phyloP scores from a whole-genome alignment of 2,888 invertebrate species.

The Nowickia ferox region DNA sequence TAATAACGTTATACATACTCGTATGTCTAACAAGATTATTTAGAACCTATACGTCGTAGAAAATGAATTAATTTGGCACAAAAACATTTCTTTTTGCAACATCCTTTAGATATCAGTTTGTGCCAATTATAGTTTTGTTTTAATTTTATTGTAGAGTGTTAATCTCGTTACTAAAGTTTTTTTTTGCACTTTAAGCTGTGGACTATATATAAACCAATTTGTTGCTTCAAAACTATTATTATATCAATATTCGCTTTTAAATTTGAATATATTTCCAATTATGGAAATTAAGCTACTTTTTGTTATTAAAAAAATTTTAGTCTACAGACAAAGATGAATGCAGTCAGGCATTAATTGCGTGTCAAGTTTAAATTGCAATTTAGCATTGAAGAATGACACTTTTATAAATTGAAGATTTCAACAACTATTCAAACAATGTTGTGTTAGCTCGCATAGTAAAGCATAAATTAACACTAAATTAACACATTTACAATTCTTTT shows the following conservation, averaged over 20 bases:
- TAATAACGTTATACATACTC: too few relatives aligned
- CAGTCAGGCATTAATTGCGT: conserved; percentile 44
- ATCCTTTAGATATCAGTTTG: not conserved
- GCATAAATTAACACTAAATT: conserved; percentile 60
- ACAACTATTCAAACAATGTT: conserved; percentile 44
- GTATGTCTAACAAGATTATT: too few relatives aligned
- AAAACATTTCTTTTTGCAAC: not conserved
- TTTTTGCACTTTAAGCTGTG: not conserved
- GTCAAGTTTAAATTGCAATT: conserved; percentile 40
- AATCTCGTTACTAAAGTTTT: too few relatives aligned
- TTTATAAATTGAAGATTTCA: conserved; percentile 45
- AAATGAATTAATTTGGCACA: too few relatives aligned
- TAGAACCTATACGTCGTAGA: too few relatives aligned
- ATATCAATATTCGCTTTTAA: conserved; percentile 43
- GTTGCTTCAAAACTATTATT: conserved; percentile 30
- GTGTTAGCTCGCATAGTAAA: conserved; percentile 37
- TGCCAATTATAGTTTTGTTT: too few relatives aligned
- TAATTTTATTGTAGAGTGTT: too few relatives aligned
- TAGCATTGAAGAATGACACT: conserved; percentile 62
- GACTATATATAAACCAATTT: conserved; percentile 2
- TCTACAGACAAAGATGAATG: conserved; percentile 8
- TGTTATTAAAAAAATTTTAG: not conserved
- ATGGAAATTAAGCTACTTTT: conserved; percentile 45
- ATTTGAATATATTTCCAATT: conserved; percentile 40
- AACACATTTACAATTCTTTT: conserved; percentile 43